Conservation (phyloP, 1,140 invertebrate species). For the Druon quercuslanigerum region DNA sequence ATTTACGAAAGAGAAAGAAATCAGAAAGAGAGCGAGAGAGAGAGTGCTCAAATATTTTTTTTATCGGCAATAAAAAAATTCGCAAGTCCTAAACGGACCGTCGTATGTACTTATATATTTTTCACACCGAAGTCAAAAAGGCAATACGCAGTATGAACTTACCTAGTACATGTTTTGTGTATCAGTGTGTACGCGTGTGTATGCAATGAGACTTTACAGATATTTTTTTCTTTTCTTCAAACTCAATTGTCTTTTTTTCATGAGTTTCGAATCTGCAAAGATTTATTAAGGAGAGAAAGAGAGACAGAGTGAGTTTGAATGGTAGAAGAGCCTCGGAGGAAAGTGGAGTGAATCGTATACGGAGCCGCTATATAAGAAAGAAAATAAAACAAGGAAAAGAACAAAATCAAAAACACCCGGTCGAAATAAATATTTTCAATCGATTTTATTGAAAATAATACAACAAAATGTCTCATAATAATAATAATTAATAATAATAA, state of each 20-base stretch:
- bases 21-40: constrained; percentile 3
- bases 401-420: constrained; percentile 33
- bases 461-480: constrained; percentile 73
- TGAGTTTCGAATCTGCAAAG: constrained; percentile 51
- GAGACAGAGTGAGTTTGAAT: constrained; percentile 51
- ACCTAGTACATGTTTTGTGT: constrained; percentile 71
- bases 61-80: constrained; percentile 38
- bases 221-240: constrained; percentile 42
- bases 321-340: constrained; percentile 37
- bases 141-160: constrained; percentile 76
- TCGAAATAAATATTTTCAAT: constrained; percentile 69
- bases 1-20: constrained; percentile 33
- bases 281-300: constrained; percentile 52
- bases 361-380: constrained; percentile 47
- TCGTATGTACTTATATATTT: constrained; percentile 69
- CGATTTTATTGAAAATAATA: constrained; percentile 77
- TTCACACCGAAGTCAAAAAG: constrained; percentile 76
- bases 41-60: background rate
- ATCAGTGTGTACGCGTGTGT: constrained; percentile 65
- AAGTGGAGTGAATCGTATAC: constrained; percentile 58
- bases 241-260: constrained; percentile 38
- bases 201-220: constrained; percentile 67
- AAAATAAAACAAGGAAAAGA: constrained; percentile 40
- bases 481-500: constrained; percentile 66
- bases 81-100: constrained; percentile 61